phyloP scores from a whole-genome alignment of 2,888 invertebrate genomes.

The Chrysolina americana region DNA sequence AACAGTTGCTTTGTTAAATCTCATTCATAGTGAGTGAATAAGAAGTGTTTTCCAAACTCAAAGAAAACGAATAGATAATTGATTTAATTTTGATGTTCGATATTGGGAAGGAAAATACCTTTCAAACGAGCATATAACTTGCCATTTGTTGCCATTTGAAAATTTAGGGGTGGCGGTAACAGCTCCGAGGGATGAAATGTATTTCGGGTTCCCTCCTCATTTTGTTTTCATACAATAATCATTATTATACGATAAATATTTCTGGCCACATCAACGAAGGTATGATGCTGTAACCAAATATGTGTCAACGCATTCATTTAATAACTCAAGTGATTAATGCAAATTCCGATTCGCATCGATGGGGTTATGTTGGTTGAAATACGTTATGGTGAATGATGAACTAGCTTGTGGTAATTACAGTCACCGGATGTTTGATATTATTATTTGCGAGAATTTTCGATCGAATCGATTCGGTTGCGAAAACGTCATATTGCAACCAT shows the following conservation, averaged over 20 bases:
- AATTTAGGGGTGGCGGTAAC: no score
- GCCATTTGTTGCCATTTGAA: no score
- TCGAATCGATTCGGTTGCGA: not conserved
- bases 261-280: not conserved
- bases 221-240: no score
- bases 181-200: no score
- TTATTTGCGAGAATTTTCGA: not conserved
- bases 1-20: no score
- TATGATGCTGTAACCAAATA: constrained; percentile 3
- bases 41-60: no score
- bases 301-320: constrained; percentile 16
- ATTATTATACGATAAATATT: not conserved
- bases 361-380: constrained; percentile 3
- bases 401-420: constrained; percentile 16
- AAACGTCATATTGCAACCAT: not conserved
- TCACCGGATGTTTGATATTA: constrained; percentile 12
- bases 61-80: no score
- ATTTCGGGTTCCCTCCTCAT: no score
- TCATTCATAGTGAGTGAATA: no score
- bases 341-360: constrained; percentile 7
- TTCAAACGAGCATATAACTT: no score
- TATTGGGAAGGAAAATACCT: no score
- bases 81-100: no score
- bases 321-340: constrained; percentile 6
- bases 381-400: constrained; percentile 20